A percentile compares a stretch with the other conserved stretches of the same genome.
Evolutionary conservation across 30 jellyfish, hydroid and myxozoan genomes (phyloP).

Genomic region (Calvadosia cruxmelitensis): DNA sequence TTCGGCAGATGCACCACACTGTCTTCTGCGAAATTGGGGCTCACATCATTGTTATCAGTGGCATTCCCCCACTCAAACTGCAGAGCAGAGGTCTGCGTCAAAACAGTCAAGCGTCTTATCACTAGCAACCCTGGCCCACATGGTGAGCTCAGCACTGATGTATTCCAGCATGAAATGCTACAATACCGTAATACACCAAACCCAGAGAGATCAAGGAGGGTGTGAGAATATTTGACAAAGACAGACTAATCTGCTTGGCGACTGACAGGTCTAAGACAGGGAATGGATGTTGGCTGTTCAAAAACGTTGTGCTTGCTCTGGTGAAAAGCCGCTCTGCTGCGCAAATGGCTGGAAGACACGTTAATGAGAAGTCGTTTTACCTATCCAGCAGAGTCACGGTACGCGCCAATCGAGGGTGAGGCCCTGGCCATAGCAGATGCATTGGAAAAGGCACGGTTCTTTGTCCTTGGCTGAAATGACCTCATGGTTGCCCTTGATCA

Average conservation of each 20-base stretch:
- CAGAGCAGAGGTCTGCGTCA: too few species aligned
- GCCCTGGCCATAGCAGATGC: constrained; percentile 34
- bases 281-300: constrained; percentile 9
- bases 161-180: too few species aligned
- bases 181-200: too few species aligned
- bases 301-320: constrained; percentile 15
- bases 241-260: constrained; percentile 13
- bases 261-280: constrained; percentile 29
- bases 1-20: too few species aligned
- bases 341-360: constrained; percentile 7
- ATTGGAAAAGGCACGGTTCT: constrained; percentile 18
- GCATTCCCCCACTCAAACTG: too few species aligned
- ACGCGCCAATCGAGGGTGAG: constrained; percentile 44
- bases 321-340: constrained; percentile 7
- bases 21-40: too few species aligned
- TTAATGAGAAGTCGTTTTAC: constrained; percentile 16
- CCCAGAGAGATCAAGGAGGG: constrained; percentile 8
- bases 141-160: too few species aligned
- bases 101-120: too few species aligned
- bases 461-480: constrained; percentile 30
- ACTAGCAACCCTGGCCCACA: too few species aligned
- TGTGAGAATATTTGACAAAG: constrained; percentile 7
- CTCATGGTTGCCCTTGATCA: constrained; percentile 10
- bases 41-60: too few species aligned
- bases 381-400: constrained; percentile 12